Evolutionary conservation across 2,888 invertebrate species (phyloP), one percentile per base, ranked within the genome.

Genomic region (Baronia brevicornis): DNA sequence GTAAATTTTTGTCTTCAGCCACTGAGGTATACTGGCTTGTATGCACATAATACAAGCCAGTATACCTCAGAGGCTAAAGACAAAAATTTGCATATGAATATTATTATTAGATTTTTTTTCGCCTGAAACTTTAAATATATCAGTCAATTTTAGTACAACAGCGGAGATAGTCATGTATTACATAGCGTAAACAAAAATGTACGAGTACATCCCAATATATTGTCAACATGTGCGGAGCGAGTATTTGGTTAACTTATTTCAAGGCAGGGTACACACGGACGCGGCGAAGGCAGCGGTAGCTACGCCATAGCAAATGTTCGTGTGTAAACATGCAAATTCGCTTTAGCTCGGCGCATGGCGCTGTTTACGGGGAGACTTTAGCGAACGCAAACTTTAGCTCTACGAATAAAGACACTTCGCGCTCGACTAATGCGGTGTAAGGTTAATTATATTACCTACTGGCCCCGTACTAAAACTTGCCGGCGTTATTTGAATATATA

Each of bases 321-420:
- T 46, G 43, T 51, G 65, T 62, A 66, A 67, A 71, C 62, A 69
- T 61, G 66, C 59, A 69, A 70, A 74, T 68, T 69, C 60, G 55
- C 68, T 64, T 54, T 59, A 67, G 68, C 65, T 62, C 51, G 45
- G 56, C 62, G 62, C 68, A 64, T 60, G 54, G 37, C 46, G 28
- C 48, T 69, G 65, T 75, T 72, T 71, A 57, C 49, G 46, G 46
- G 57, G 46, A 51, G 54, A 57, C 62, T 66, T 60, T 45, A 38
- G 50, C 48, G 58, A 66, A 63, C 58, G 55, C 54, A 58, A 72
- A 75, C 65, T 69, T 69, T 45, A 52, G 50, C 55, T 53, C 48
- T 53, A 48, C 49, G 46, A 60, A 60, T 56, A 62, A 61, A 67
- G 66, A 64, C 61, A 59, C 60, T 59, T 52, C 54, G 38, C 41